Evolutionary conservation across 2,797 vertebrate species (phyloP).

Genomic region (Mallotus villosus): DNA sequence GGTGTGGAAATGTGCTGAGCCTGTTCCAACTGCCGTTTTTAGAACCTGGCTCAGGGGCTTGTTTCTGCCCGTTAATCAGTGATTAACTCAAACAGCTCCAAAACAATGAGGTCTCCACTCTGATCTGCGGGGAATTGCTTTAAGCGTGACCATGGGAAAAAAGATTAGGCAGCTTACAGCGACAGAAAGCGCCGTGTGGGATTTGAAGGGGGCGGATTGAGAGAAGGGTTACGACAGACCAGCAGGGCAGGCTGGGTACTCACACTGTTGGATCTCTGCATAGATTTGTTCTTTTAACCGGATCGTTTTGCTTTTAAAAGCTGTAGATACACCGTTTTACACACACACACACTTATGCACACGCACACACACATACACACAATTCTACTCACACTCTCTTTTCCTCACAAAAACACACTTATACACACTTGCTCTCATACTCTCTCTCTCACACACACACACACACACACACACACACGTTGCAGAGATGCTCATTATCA

Average conservation of each 20-base stretch:
- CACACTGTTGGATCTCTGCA: conserved; percentile 22
- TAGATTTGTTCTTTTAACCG: conserved; percentile 15
- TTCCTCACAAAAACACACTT: not conserved
- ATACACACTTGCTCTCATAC: not conserved
- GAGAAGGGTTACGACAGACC: conserved; percentile 44
- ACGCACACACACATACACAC: conserved; percentile 23
- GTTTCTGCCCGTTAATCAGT: conserved; percentile 77
- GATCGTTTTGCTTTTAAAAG: not conserved
- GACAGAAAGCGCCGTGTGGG: conserved; percentile 57
- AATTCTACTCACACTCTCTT: conserved; percentile 14
- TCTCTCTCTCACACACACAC: not conserved
- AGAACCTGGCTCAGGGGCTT: conserved; percentile 61
- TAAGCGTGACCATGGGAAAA: conserved; percentile 74
- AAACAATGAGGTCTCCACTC: conserved; percentile 74
- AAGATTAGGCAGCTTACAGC: conserved; percentile 71
- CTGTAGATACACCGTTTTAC: not conserved
- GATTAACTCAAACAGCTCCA: conserved; percentile 74
- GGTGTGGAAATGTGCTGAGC: conserved; percentile 56
- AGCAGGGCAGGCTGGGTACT: conserved; percentile 19
- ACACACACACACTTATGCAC: not conserved
- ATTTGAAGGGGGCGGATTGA: conserved; percentile 57
- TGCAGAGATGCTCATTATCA: conserved; percentile 29
- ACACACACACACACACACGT: conserved; percentile 6
- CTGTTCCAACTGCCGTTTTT: conserved; percentile 58
- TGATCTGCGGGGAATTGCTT: conserved; percentile 65